A percentile compares a stretch with the other conserved stretches of the same genome.
Evolutionary conservation across 2,888 invertebrate species (phyloP).

Genomic region (Polyploca ridens): DNA sequence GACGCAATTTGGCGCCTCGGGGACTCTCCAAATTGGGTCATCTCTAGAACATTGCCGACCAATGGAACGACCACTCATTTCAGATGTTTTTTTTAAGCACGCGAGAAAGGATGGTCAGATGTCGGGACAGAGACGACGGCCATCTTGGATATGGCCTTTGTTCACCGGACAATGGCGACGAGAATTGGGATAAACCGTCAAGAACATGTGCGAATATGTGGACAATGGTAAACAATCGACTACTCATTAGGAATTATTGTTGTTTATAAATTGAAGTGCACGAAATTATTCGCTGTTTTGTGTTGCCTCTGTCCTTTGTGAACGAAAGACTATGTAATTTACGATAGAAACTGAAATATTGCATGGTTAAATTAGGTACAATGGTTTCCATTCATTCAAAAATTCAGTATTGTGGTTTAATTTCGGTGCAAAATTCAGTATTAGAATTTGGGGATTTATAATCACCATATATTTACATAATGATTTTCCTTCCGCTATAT

Average conservation of each 20-base stretch:
- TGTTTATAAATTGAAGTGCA: conserved; percentile 35
- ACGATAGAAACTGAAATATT: not conserved
- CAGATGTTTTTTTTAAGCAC: conserved; percentile 32
- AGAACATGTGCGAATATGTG: conserved; percentile 57
- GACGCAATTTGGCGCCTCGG: conserved; percentile 54
- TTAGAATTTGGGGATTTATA: too few relatives aligned
- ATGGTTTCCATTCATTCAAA: not conserved
- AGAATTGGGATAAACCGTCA: conserved; percentile 67
- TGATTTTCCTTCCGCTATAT: too few relatives aligned
- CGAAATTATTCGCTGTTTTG: conserved; percentile 32
- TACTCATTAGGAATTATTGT: conserved; percentile 51
- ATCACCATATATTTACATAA: too few relatives aligned
- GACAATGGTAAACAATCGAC: conserved; percentile 66
- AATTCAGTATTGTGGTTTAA: too few relatives aligned
- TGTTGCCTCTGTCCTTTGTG: conserved; percentile 23
- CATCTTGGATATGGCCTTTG: conserved; percentile 64
- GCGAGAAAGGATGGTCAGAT: conserved; percentile 33
- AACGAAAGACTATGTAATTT: conserved; percentile 20
- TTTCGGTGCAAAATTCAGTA: too few relatives aligned
- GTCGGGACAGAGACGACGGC: conserved; percentile 32
- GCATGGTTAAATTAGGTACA: not conserved
- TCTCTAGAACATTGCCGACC: conserved; percentile 21
- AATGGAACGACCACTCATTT: conserved; percentile 25
- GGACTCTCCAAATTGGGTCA: conserved; percentile 55
- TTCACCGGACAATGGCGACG: conserved; percentile 68